Conservation (phyloP, 2,797 vertebrate genomes). For the Hephaestus fuliginosus region DNA sequence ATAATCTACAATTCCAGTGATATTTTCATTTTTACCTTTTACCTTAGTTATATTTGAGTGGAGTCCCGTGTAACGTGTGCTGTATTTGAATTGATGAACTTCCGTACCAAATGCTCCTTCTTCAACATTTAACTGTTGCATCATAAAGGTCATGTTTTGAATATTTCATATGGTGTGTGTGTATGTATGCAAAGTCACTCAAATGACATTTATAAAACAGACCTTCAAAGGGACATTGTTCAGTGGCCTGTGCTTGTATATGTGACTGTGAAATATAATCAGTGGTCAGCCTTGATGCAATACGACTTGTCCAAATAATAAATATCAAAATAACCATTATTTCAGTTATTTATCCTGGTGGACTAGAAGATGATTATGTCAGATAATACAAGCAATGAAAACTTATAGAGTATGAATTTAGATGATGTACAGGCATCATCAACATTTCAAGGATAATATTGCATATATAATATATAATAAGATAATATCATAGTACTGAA, state of each 20-base stretch:
- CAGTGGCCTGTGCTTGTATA: background rate
- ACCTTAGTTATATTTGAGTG: background rate
- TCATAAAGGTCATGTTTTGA: conserved; percentile 43
- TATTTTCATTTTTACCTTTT: background rate
- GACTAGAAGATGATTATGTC: background rate
- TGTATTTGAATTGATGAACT: background rate
- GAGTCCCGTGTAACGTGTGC: background rate
- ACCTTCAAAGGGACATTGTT: conserved; percentile 14
- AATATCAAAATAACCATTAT: background rate
- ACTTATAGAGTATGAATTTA: background rate
- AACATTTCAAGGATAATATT: background rate
- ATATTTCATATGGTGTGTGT: conserved; percentile 24
- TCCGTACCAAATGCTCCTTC: background rate
- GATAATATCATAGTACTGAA: background rate
- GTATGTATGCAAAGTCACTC: conserved; percentile 35
- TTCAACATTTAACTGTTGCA: background rate
- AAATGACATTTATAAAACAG: conserved; percentile 1
- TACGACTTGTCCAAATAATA: background rate
- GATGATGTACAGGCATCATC: background rate
- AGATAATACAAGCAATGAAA: background rate
- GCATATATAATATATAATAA: background rate
- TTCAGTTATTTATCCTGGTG: background rate
- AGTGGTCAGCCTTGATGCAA: background rate
- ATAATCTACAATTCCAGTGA: background rate
- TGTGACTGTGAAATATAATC: background rate